Conservation (phyloP, 2,113 vertebrate genomes). For the Corythornis vintsioides region DNA sequence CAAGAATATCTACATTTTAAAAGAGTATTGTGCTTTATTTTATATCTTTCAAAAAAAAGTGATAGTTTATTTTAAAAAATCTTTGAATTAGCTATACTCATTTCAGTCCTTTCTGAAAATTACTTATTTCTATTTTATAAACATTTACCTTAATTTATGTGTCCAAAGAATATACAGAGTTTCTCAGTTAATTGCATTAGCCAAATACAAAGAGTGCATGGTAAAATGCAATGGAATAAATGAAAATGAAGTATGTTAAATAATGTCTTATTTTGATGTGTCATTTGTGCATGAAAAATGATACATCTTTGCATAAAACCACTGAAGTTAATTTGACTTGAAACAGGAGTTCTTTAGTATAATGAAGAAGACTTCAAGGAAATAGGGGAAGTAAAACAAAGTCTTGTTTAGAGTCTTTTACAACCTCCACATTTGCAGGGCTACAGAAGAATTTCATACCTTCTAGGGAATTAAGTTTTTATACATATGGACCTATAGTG, state of each 20-base stretch:
- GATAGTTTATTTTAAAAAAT: neutral
- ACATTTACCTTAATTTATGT: neutral
- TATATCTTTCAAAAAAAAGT: neutral
- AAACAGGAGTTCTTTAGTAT: neutral
- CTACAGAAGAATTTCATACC: neutral
- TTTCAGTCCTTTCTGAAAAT: neutral
- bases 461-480: neutral
- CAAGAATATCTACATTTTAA: neutral
- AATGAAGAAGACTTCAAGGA: neutral
- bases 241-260: neutral
- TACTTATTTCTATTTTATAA: neutral
- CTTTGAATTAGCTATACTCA: neutral
- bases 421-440: neutral
- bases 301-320: neutral
- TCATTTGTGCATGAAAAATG: neutral
- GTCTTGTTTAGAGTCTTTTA: neutral
- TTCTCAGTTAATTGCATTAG: neutral
- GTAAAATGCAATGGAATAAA: neutral
- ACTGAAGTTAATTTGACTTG: slow-evolving; percentile 5
- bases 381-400: neutral
- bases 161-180: neutral
- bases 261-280: neutral
- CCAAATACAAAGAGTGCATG: neutral
- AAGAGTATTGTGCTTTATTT: neutral
- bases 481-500: neutral